A percentile compares a stretch with the other conserved stretches of the same genome.
Evolutionary conservation across 2,888 invertebrate species (phyloP).

Genomic region (Argyresthia albistria): DNA sequence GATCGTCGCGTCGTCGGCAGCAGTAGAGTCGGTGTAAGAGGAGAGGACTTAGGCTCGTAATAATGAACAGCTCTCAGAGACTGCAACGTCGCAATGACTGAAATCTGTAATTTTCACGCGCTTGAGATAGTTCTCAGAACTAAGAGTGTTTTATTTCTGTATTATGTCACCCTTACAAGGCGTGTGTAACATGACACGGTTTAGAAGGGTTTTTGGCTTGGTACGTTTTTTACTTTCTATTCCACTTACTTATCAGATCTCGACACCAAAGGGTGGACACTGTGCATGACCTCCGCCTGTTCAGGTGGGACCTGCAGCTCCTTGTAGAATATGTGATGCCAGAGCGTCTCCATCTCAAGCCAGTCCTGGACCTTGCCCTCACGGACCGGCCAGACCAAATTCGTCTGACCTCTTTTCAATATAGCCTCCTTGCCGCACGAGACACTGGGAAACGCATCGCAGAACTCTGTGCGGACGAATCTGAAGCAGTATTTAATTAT

Average conservation of each 20-base stretch:
- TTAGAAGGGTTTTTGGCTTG: background rate
- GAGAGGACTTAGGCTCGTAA: too few species aligned
- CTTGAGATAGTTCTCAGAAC: too few species aligned
- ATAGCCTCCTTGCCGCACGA: slow-evolving; percentile 75
- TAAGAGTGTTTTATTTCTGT: too few species aligned
- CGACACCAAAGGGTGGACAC: slow-evolving; percentile 86
- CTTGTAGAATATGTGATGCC: slow-evolving; percentile 90
- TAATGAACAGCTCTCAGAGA: too few species aligned
- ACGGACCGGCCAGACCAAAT: slow-evolving; percentile 82
- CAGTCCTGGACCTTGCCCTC: slow-evolving; percentile 85
- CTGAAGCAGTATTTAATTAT: slow-evolving; percentile 61
- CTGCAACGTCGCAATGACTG: too few species aligned
- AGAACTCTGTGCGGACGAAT: slow-evolving; percentile 27
- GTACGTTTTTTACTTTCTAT: background rate
- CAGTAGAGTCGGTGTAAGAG: too few species aligned
- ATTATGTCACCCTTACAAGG: too few species aligned
- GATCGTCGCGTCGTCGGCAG: too few species aligned
- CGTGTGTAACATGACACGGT: too few species aligned
- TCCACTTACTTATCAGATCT: slow-evolving; percentile 74
- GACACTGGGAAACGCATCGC: slow-evolving; percentile 46
- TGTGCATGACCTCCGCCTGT: slow-evolving; percentile 82
- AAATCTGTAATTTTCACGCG: too few species aligned
- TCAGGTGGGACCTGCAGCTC: slow-evolving; percentile 87
- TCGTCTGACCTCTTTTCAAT: slow-evolving; percentile 55
- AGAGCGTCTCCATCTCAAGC: slow-evolving; percentile 92